Percentiles rank a stretch among this genome's conserved stretches.
These are phyloP conservation scores for Microcebus lehilahytsara DNA, from an alignment of 2,113 vertebrate genomes.

Conservation along the genomic window DNA sequence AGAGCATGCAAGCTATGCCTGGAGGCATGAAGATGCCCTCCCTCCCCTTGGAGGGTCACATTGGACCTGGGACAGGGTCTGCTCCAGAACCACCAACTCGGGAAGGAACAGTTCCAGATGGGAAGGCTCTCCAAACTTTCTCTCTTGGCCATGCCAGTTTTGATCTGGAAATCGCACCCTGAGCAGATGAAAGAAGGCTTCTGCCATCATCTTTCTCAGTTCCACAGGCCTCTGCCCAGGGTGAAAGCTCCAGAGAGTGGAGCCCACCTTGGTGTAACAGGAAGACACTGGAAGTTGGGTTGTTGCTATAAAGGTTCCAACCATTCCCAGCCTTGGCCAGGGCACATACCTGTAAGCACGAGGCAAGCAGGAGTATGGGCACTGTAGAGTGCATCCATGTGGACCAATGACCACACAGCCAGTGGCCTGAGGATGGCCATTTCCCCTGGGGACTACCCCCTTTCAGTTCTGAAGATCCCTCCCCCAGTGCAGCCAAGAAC, in stretches of 20 bases:
- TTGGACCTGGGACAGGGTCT: not conserved
- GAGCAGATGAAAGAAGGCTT: not conserved
- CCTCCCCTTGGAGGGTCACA: not conserved
- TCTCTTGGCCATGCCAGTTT: not conserved
- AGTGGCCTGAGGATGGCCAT: rapidly evolving
- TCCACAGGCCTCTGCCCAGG: not conserved
- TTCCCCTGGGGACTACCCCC: not conserved
- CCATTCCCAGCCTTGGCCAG: not conserved
- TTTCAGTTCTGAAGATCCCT: not conserved
- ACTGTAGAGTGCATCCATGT: not conserved
- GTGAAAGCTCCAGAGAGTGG: not conserved
- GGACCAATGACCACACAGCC: too few relatives aligned
- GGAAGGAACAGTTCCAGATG: not conserved
- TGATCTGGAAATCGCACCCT: not conserved
- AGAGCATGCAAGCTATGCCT: too few relatives aligned
- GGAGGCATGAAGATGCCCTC: not conserved
- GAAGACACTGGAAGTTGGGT: not conserved
- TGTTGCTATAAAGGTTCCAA: not conserved
- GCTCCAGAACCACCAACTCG: rapidly evolving
- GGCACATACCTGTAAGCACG: not conserved
- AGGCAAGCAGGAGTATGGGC: not conserved
- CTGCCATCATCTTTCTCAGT: not conserved
- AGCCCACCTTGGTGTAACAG: not conserved
- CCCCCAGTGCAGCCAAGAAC: not conserved
- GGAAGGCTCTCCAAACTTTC: not conserved